Evolutionary conservation across 2,888 invertebrate genomes (phyloP).

Genomic region (Conus canariensis): DNA sequence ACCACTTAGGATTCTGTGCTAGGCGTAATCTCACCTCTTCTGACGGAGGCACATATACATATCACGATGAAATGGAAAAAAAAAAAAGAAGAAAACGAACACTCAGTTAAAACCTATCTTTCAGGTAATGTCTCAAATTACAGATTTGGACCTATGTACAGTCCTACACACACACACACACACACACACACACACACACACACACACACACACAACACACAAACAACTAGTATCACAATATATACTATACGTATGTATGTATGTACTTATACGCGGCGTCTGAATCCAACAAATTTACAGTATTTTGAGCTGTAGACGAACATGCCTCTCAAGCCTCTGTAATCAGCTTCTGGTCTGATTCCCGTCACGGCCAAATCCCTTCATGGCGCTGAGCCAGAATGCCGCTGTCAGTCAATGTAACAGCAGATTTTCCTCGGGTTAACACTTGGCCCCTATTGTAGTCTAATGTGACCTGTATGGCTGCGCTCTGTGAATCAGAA

Average conservation of each 20-base stretch:
- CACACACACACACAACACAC: conserved; percentile 10
- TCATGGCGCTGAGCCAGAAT: not conserved
- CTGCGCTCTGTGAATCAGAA: not conserved
- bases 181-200: not conserved
- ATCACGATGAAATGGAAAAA: no score
- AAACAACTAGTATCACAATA: no score
- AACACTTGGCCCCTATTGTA: not conserved
- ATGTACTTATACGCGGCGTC: not conserved
- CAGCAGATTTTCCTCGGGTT: not conserved
- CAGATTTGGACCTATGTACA: not conserved
- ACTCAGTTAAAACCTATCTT: no score
- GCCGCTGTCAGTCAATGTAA: not conserved
- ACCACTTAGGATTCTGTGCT: no score
- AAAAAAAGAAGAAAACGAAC: no score
- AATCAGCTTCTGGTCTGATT: not conserved
- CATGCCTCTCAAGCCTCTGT: not conserved
- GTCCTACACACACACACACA: not conserved
- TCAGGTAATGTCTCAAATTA: no score
- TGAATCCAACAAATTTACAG: no score
- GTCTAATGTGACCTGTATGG: not conserved
- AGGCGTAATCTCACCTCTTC: no score
- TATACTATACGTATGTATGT: not conserved
- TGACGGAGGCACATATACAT: no score
- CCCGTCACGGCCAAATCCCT: not conserved
- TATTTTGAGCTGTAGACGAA: not conserved